Base-by-base conservation (phyloP, 2,797 vertebrate genomes). In the Clarias platycephalus region DNA sequence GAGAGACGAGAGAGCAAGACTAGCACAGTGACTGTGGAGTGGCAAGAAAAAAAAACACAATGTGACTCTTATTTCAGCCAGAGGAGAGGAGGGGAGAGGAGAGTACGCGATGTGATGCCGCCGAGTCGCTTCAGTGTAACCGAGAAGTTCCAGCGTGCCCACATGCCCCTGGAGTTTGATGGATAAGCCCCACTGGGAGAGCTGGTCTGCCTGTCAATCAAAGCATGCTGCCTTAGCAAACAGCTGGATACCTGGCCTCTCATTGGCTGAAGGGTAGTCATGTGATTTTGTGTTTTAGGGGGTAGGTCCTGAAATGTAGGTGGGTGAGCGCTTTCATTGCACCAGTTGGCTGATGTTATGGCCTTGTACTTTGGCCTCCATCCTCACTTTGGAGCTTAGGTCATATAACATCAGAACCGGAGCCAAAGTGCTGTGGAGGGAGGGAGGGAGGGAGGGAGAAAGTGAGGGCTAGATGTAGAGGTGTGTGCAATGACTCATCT, bases 311-410 rank as follows among this genome's bases (percentile, higher is more conserved):
- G 53, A 12, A 49, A 34, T 60, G 83, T 84, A 86, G 88, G 90
- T 81, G 89, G 89, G 74, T 85, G 57, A 87, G 71, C 86, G 88
- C 58, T 67, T 81, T 63, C 60, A 82, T 75, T 83, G 88, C 91
- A 90, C 87, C 88, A 88, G 89, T 93, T 94, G 90, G 88, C 87
- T 89, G 49, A n/a, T 84, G 80, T 89, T 91, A 85, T 86, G 90
- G 91, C 91, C 85, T 92, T 90, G 90, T 91, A 89, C 86, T 88
- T 88, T 89, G 91, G 91, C 92, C 91, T 90, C 89, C 90, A 91
- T 93, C 90, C 89, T 91, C 89, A 80, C 87, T 88, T 84, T 87
- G 82, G 86, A 86, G 88, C 87, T 87, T 85, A 83, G 82, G 86
- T 83, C 72, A 70, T 84, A 86, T 67, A 86, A 85, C 83, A 77